Conservation (phyloP, 1,140 invertebrate species). For the Zaprionus lachaisei region DNA sequence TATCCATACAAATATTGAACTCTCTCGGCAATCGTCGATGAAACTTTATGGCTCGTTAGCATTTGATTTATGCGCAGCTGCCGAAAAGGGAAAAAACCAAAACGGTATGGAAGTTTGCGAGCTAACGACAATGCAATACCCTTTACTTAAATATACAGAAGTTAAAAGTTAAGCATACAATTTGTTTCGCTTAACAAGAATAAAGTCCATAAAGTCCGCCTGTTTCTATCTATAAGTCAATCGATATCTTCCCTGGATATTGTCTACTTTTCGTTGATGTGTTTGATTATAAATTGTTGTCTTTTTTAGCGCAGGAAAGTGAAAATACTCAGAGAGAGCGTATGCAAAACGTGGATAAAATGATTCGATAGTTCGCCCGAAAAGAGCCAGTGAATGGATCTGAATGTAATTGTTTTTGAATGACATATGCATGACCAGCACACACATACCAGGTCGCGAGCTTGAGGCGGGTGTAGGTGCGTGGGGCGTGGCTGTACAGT, state of each 20-base stretch:
- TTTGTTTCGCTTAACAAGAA: no score
- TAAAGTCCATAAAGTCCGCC: no score
- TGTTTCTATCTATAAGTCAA: no score
- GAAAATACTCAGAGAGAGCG: not conserved
- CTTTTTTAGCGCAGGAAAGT: not conserved
- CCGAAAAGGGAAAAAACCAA: constrained; percentile 17
- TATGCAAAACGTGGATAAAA: constrained; percentile 18
- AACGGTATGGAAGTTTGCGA: not conserved
- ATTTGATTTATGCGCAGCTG: constrained; percentile 67
- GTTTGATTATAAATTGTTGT: no score
- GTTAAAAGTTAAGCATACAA: no score
- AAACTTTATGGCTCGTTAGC: constrained; percentile 74
- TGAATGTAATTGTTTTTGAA: constrained; percentile 76
- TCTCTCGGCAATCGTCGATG: constrained; percentile 63
- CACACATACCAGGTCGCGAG: not conserved
- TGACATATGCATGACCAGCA: constrained; percentile 69
- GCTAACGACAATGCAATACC: not conserved
- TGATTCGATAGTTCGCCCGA: constrained; percentile 41
- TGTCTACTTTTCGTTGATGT: no score
- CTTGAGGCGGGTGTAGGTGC: no score
- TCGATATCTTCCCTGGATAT: no score
- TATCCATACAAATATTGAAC: constrained; percentile 71
- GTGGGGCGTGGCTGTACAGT: constrained; percentile 11
- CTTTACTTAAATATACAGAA: not conserved
- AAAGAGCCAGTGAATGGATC: constrained; percentile 35